Base-by-base conservation (phyloP, 1,140 invertebrate species). In the Trichomalopsis sarcophagae region DNA sequence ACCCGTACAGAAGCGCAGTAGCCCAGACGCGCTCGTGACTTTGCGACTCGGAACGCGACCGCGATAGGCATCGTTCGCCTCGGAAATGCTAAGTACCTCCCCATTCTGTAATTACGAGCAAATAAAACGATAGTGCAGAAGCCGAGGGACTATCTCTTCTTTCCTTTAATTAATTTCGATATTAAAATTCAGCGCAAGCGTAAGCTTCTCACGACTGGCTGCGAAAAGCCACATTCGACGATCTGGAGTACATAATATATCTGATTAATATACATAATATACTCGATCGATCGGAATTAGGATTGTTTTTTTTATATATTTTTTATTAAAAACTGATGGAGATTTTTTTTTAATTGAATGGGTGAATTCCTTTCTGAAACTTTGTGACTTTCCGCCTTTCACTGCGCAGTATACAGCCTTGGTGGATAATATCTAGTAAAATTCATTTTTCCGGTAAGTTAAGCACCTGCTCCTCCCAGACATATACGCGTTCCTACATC, bases 21-120 rank as follows among this genome's bases (percentile, higher is more conserved):
- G 36, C 14, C 66, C 9, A 33, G 68, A 7, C 55, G 74, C 74
- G 14, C 5, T 77, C 74, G 82, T 78, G 82, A 84, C 82, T 36
- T 90, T 91, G 92, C 92, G 89, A 92, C 90, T 93, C 90, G 93
- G 92, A 93, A 92, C 89, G 82, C 36, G 40, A 85, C 79, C 30
- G 80, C n/a, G 84, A 81, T 75, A 87, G 62, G 79, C 17, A 84
- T 81, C 83, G 55, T 75, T 71, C 81, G n/a, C 81, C 73, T 82
- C 73, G 66, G 30, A 81, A 85, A 82, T 82, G 81, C 84, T 85
- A 87, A 87, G 86, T 87, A 84, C 85, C 82, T 86, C 85, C 55
- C 55, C 85, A 84, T 86, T 86, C 82, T 82, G 80, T 84, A 87
- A 87, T 87, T 87, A 87, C 82, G 80, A 84, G 82, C 17, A 84